Percentiles rank a stretch among this genome's conserved stretches.
Conservation (phyloP, 2,888 invertebrate species). For the Empis livida region DNA sequence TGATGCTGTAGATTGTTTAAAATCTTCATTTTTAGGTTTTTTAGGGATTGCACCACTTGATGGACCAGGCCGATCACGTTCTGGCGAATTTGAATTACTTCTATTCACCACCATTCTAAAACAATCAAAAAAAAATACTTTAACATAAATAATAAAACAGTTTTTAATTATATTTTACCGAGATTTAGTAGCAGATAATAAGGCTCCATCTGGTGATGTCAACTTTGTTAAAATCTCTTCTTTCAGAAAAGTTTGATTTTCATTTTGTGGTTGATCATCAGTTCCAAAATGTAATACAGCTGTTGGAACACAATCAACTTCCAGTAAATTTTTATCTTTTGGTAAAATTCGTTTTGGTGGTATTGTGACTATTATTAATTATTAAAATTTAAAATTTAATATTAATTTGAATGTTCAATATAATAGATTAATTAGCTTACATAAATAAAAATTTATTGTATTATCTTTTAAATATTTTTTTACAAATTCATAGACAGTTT, state of each 20-base stretch:
- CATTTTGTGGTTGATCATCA: slow-evolving; percentile 27
- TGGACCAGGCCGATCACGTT: background rate
- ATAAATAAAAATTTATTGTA: slow-evolving; percentile 59
- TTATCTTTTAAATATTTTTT: slow-evolving; percentile 52
- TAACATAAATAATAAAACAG: background rate
- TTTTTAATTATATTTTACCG: slow-evolving; percentile 36
- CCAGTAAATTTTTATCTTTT: slow-evolving; percentile 47
- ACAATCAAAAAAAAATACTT: background rate
- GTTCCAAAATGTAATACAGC: slow-evolving; percentile 62
- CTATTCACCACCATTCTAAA: background rate
- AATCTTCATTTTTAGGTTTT: slow-evolving; percentile 7
- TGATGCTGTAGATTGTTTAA: slow-evolving; percentile 9
- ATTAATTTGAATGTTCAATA: no score
- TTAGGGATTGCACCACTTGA: slow-evolving; percentile 10
- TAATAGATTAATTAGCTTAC: slow-evolving; percentile 42
- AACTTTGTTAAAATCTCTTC: slow-evolving; percentile 46
- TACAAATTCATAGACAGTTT: slow-evolving; percentile 60
- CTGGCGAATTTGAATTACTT: background rate
- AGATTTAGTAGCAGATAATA: slow-evolving; percentile 52
- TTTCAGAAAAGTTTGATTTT: slow-evolving; percentile 40
- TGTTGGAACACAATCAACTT: slow-evolving; percentile 65
- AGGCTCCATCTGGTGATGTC: slow-evolving; percentile 53
- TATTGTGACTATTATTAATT: slow-evolving; percentile 50
- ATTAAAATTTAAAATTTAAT: no score
- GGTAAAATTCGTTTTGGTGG: slow-evolving; percentile 65